These are phyloP conservation scores for Trachelus tabidus DNA, from an alignment of 2,888 invertebrate species.

Conservation along the genomic window DNA sequence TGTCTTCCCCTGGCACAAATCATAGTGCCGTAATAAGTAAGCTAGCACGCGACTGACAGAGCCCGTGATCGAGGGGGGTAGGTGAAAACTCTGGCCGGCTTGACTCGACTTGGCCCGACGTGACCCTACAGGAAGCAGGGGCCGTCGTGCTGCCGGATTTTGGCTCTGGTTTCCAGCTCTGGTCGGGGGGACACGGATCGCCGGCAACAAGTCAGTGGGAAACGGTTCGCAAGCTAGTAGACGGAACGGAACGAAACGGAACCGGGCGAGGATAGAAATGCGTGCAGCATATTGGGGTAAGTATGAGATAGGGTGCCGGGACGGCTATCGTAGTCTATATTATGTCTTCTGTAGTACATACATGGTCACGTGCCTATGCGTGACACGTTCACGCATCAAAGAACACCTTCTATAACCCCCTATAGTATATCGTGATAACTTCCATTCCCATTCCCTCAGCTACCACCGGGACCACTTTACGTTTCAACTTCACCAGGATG, in stretches of 20 bases:
- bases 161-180: constrained; percentile 31
- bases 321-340: constrained; percentile 47
- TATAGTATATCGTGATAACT: background rate
- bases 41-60: constrained; percentile 27
- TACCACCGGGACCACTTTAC: background rate
- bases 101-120: constrained; percentile 6
- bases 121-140: constrained; percentile 30
- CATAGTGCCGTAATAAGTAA: constrained; percentile 35
- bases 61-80: background rate
- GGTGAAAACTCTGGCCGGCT: constrained; percentile 1
- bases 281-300: constrained; percentile 44
- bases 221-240: constrained; percentile 43
- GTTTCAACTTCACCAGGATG: background rate
- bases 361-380: constrained; percentile 64
- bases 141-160: constrained; percentile 28
- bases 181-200: constrained; percentile 37
- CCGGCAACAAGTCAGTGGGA: constrained; percentile 48
- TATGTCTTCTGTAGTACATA: constrained; percentile 63
- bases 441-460: background rate
- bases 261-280: constrained; percentile 31
- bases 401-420: constrained; percentile 14
- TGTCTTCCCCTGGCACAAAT: constrained; percentile 32
- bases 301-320: constrained; percentile 31
- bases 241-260: constrained; percentile 28
- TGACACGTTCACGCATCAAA: constrained; percentile 62